Percentiles rank a stretch among this genome's conserved stretches.
phyloP scores from a whole-genome alignment of 1,140 invertebrate species.

The Mactra quadrangularis region DNA sequence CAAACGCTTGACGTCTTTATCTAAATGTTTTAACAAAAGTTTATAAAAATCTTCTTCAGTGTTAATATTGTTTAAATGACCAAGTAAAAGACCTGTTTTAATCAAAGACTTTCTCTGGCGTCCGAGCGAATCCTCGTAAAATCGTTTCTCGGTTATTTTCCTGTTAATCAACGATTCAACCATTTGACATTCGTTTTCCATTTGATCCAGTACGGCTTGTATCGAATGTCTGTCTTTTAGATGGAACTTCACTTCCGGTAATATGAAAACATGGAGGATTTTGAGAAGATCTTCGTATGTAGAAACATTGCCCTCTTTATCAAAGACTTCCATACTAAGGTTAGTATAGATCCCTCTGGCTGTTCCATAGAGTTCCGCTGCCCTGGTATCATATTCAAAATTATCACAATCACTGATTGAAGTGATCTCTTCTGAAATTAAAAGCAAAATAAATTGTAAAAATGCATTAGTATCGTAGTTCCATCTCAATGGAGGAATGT shows the following conservation, averaged over 20 bases:
- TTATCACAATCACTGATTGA: background rate
- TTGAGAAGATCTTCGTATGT: constrained; percentile 13
- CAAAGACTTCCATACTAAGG: constrained; percentile 15
- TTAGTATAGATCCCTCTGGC: background rate
- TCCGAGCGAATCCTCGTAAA: background rate
- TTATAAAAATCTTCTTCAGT: constrained; percentile 1
- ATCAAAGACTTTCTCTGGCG: constrained; percentile 11
- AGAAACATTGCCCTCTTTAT: constrained; percentile 20
- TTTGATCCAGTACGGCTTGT: background rate
- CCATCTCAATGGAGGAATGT: too few relatives aligned
- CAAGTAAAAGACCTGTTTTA: background rate
- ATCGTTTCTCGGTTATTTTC: constrained; percentile 20
- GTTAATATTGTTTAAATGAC: background rate
- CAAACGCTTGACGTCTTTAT: constrained; percentile 13
- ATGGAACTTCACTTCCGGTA: constrained; percentile 27
- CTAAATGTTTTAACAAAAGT: constrained; percentile 17
- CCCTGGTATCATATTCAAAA: constrained; percentile 1
- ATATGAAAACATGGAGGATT: constrained; percentile 38
- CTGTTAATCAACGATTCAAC: constrained; percentile 25
- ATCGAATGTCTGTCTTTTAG: background rate
- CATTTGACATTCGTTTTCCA: constrained; percentile 16
- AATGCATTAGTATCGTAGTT: too few relatives aligned
- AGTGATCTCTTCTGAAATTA: constrained; percentile 45
- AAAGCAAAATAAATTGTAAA: background rate
- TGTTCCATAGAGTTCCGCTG: constrained; percentile 26